phyloP scores from a whole-genome alignment of 1,140 invertebrate species.

The Drosophila nikananu region DNA sequence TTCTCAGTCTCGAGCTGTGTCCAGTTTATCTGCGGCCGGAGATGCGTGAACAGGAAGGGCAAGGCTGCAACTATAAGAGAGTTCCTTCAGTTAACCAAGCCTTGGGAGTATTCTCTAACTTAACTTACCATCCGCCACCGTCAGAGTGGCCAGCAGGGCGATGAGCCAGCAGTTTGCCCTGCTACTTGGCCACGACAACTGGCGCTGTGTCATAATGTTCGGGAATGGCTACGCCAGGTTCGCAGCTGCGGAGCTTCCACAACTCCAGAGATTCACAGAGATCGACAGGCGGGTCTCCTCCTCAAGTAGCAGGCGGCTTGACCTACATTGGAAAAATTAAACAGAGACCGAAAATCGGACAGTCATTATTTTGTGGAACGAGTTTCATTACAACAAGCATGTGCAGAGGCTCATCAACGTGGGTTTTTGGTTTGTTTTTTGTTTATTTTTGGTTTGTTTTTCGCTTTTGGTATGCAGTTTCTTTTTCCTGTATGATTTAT shows the following conservation, averaged over 20 bases:
- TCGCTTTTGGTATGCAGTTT: conserved; percentile 28
- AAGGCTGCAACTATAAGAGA: conserved; percentile 35
- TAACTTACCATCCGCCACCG: conserved; percentile 58
- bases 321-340: conserved; percentile 64
- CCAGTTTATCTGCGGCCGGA: conserved; percentile 86
- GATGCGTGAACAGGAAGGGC: conserved; percentile 72
- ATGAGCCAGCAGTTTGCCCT: conserved; percentile 72
- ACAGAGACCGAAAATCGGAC: conserved; percentile 33
- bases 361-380: conserved; percentile 74
- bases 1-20: conserved; percentile 86
- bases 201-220: conserved; percentile 52
- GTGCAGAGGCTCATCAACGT: conserved; percentile 22
- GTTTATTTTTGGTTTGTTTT: conserved; percentile 29
- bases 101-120: neutral
- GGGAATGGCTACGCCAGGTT: conserved; percentile 13
- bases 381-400: conserved; percentile 45
- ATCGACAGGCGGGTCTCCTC: neutral
- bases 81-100: neutral
- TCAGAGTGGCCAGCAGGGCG: conserved; percentile 30
- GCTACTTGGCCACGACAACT: conserved; percentile 33
- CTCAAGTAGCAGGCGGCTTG: conserved; percentile 52
- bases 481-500: conserved; percentile 32
- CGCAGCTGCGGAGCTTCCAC: conserved; percentile 11
- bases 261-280: conserved; percentile 30
- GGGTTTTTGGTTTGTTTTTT: conserved; percentile 6